These are phyloP conservation scores for Nothoprocta perdicaria DNA, from an alignment of 2,113 vertebrate species.

Conservation along the genomic window DNA sequence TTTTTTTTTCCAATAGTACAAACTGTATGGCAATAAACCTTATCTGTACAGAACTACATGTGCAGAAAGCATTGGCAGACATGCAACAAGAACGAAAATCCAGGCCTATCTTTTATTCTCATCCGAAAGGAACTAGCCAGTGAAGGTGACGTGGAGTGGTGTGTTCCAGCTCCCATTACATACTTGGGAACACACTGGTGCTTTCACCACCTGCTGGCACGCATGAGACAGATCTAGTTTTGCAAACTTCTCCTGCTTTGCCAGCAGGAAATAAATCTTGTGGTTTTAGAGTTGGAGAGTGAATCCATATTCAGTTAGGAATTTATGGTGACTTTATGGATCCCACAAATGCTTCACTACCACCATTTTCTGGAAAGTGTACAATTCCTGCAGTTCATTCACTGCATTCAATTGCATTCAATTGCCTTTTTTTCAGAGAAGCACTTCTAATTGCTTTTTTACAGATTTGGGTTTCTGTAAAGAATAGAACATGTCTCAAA, in stretches of 20 bases:
- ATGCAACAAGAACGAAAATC: neutral
- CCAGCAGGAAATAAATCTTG: constrained; percentile 68
- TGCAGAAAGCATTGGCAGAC: neutral
- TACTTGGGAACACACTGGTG: neutral
- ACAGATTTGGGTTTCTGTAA: constrained; percentile 62
- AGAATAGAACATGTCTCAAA: constrained; percentile 39
- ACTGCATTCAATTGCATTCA: constrained; percentile 42
- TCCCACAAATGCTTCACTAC: constrained; percentile 72
- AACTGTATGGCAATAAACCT: neutral
- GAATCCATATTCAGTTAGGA: constrained; percentile 72
- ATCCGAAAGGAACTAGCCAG: fast-evolving
- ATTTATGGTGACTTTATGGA: constrained; percentile 74
- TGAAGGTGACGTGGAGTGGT: neutral
- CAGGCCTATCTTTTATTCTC: neutral
- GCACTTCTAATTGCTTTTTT: constrained; percentile 65
- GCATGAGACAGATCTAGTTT: constrained; percentile 3
- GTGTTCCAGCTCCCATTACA: neutral
- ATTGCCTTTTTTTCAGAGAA: constrained; percentile 42
- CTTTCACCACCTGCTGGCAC: constrained; percentile 59
- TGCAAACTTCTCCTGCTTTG: constrained; percentile 26
- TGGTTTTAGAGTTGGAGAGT: constrained; percentile 68
- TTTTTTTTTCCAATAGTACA: neutral
- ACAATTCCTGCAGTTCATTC: constrained; percentile 70
- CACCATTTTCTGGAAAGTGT: constrained; percentile 66
- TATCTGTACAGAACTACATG: neutral